Conservation (phyloP, 2,797 vertebrate genomes). For the Hypotaenidia okinawae region DNA sequence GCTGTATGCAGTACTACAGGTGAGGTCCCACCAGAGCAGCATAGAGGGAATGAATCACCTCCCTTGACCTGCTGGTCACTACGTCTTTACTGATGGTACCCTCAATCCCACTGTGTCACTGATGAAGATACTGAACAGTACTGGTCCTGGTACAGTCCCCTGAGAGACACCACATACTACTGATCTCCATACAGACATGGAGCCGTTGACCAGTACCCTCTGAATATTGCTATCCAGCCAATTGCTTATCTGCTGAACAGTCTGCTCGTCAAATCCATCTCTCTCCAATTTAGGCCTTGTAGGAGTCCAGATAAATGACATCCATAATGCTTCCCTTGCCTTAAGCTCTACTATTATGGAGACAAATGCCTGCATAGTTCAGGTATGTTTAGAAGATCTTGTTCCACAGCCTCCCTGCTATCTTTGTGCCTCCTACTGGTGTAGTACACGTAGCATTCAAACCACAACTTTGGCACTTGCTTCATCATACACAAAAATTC, state of each 20-base stretch:
- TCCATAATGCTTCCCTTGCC: neutral
- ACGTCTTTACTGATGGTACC: too few relatives aligned
- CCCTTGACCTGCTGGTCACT: neutral
- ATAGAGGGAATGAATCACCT: neutral
- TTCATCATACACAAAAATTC: neutral
- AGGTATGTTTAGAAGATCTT: neutral
- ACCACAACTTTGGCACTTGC: neutral
- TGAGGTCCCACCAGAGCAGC: neutral
- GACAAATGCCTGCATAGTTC: neutral
- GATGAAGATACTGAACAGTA: neutral
- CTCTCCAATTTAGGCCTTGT: neutral
- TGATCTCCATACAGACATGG: neutral
- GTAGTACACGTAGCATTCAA: neutral
- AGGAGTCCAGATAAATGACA: neutral
- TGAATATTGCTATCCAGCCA: neutral
- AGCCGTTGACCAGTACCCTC: neutral
- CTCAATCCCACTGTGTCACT: neutral
- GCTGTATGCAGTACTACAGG: neutral
- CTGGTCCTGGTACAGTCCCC: fast-evolving
- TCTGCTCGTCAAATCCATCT: neutral
- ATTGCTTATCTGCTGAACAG: neutral
- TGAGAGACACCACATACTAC: neutral
- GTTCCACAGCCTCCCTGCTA: neutral
- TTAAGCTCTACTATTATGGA: neutral
- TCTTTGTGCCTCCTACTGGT: neutral